These are phyloP conservation scores for Platorchestia sp. DNA, from an alignment of 1,140 invertebrate genomes.

Conservation along the genomic window DNA sequence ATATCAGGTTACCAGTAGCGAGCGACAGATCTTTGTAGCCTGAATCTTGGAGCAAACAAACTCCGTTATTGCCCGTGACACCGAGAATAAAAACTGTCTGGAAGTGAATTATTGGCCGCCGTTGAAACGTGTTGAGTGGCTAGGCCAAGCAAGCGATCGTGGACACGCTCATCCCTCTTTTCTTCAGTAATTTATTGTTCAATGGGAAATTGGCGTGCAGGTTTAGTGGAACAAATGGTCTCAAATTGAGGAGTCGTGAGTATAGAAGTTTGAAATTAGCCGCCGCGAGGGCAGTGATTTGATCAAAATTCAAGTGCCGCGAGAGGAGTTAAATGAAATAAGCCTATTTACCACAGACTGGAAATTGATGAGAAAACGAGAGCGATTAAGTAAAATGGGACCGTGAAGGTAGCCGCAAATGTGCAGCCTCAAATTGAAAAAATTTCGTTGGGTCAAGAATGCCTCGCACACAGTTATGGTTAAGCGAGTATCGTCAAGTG, in stretches of 20 bases:
- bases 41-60: background rate
- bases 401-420: too few species aligned
- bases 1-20: background rate
- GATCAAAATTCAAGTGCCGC: too few species aligned
- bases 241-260: background rate
- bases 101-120: background rate
- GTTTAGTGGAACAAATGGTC: background rate
- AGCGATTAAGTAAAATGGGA: too few species aligned
- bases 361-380: too few species aligned
- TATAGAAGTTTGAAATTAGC: background rate
- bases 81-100: background rate
- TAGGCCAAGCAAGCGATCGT: background rate
- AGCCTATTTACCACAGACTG: too few species aligned
- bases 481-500: too few species aligned
- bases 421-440: too few species aligned
- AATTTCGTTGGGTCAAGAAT: too few species aligned
- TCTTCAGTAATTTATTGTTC: background rate
- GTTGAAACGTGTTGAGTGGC: background rate
- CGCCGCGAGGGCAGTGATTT: too few species aligned
- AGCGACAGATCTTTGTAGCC: background rate
- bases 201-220: background rate
- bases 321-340: too few species aligned
- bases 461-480: too few species aligned
- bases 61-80: background rate
- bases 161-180: background rate